Evolutionary conservation across 2,888 invertebrate species (phyloP), one percentile per base, ranked within the genome.

Genomic region (Chorisops tibialis): DNA sequence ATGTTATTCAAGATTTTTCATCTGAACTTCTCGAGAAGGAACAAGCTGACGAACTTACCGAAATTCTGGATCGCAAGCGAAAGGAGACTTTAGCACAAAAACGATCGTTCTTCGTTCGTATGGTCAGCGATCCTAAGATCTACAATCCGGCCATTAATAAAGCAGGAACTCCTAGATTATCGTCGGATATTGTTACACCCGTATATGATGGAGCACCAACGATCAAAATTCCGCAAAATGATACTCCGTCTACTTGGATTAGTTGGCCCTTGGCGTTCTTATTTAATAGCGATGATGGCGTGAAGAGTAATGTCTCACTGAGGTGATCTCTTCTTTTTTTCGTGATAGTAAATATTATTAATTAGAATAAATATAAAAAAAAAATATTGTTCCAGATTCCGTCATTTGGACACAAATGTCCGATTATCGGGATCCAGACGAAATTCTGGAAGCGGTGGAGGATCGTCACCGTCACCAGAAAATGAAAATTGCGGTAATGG

Each of bases 81-180:
- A 87, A 87, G 70, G 89, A 91, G 62, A 88, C 89, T 4, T 79
- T 96, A 72, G 91, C 92, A 7, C 90, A 94, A 78, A 94, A 95
- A 79, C 85, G 96, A 58, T 94, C 95, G 12, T 96, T 96, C 83
- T 95, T 96, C 79, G 96, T 96, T 62, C 90, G 96, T 52, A 96
- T 96, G 96, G 96, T 95, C 66, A 93, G 93, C 76, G 96, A 96
- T 82, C 96, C 96, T 2, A 96, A 96, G 79, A 91, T 96, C 72
- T 94, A 94, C 82, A 93, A 94, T 80, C 93, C 94, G 35, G 91
- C 91, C 64, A 93, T 94, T 72, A 88, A 87, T 74, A 88, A 88
- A 78, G 84, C 87, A 0, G 82, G 87, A 51, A 85, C 88, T 51
- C 83, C 86, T 1, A 74, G 77, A 63, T 60, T 77, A 24, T 79